These are phyloP conservation scores for Porites cylindrica DNA, from an alignment of 92 coral and sea anemone genomes.

Conservation along the genomic window DNA sequence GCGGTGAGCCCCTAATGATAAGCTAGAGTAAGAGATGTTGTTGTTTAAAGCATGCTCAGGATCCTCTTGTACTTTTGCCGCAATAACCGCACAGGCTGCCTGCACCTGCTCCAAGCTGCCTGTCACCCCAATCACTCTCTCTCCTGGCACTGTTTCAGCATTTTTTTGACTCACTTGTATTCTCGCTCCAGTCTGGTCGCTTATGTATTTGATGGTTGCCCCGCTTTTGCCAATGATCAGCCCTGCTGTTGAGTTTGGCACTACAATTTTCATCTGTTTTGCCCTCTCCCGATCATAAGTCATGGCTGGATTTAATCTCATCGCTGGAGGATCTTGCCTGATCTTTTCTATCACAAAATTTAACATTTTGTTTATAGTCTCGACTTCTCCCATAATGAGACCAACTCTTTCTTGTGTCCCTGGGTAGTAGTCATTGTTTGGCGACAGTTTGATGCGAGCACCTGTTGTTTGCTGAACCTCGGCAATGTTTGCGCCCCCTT, in stretches of 20 bases:
- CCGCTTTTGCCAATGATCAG: conserved; percentile 98
- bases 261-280: conserved; percentile 93
- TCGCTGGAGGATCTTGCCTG: conserved; percentile 92
- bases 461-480: conserved; percentile 96
- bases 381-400: conserved; percentile 97
- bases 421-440: conserved; percentile 98
- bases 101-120: conserved; percentile 93
- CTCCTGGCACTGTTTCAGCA: conserved; percentile 94
- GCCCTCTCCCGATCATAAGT: conserved; percentile 92
- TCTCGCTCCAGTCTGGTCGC: conserved; percentile 96
- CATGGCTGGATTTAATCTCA: conserved; percentile 79
- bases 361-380: conserved; percentile 88
- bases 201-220: conserved; percentile 86
- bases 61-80: conserved; percentile 96
- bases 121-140: conserved; percentile 85
- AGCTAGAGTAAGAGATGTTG: conserved; percentile 93
- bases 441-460: conserved; percentile 95
- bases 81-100: conserved; percentile 93
- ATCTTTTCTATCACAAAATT: conserved; percentile 96
- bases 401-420: conserved; percentile 99
- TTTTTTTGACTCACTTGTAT: conserved; percentile 98
- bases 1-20: conserved; percentile 37
- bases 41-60: conserved; percentile 97
- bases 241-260: conserved; percentile 99
- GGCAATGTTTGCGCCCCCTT: conserved; percentile 97